Evolutionary conservation across 2,888 invertebrate species (phyloP).

Genomic region (Pardosa pseudoannulata): DNA sequence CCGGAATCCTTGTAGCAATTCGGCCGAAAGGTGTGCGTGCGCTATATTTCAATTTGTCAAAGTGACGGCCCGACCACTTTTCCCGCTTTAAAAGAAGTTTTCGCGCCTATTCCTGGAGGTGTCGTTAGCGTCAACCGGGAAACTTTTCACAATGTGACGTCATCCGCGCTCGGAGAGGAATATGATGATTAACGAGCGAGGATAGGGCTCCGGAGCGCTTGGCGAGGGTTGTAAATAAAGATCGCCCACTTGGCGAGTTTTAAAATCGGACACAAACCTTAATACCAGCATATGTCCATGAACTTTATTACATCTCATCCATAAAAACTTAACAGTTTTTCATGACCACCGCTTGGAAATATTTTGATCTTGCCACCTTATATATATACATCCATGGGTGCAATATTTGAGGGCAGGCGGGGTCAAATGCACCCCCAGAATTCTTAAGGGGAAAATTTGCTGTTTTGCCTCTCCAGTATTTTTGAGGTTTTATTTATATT

Average conservation of each 20-base stretch:
- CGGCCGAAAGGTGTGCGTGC: constrained; percentile 16
- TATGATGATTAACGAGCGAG: constrained; percentile 66
- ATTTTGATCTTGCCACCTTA: too few species aligned
- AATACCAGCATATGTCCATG: too few species aligned
- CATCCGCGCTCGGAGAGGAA: constrained; percentile 56
- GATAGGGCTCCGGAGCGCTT: constrained; percentile 11
- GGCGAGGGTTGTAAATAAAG: constrained; percentile 42
- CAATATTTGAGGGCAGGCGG: too few species aligned
- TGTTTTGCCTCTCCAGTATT: too few species aligned
- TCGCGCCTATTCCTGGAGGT: constrained; percentile 71
- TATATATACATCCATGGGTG: too few species aligned
- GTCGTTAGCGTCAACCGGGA: constrained; percentile 71
- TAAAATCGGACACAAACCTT: too few species aligned
- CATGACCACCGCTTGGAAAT: too few species aligned
- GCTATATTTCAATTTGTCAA: constrained; percentile 71
- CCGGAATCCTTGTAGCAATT: constrained; percentile 5
- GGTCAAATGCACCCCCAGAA: too few species aligned
- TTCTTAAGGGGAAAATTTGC: too few species aligned
- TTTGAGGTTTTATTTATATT: too few species aligned
- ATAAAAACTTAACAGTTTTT: too few species aligned
- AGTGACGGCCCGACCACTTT: constrained; percentile 67
- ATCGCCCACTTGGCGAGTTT: constrained; percentile 33
- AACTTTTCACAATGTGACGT: constrained; percentile 72
- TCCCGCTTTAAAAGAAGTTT: constrained; percentile 59
- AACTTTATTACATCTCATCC: too few species aligned